Base-by-base conservation (phyloP, 1,140 invertebrate species). In the Hydropsyche tenuis region DNA sequence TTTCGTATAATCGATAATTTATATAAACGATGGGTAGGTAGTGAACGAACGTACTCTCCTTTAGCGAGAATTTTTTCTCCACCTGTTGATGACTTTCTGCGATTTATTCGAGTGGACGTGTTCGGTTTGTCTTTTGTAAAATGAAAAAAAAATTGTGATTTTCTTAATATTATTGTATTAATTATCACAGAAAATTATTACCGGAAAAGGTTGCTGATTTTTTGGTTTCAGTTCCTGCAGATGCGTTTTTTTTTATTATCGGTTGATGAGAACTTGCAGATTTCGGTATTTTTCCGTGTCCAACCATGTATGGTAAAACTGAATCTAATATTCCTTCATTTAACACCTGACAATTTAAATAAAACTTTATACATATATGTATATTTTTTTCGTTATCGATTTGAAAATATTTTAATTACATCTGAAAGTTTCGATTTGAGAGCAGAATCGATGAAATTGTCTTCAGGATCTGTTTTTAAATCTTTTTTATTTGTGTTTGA, bases 261-360 rank as follows among this genome's bases (percentile, higher is more conserved):
- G 87, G 85, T 56, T 86, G 84, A 65, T 88, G 89, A 53, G 82
- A 79, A 69, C 82, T 83, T 11, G 80, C 80, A 4, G 82, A 80
- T 79, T 84, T 85, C 6, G 81, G 77, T 12, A 87, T 85, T 72
- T 85, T 85, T 65, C 81, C 82, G 43, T 84, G 83, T 12, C 83
- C 84, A 7, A 90, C 82, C 77, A 92, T 86, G 74, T 91, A 92
- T 0, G 92, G 90, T 9, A 93, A 79, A 70, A 93, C 89, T 0
- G 92, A 93, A 81, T 94, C 92, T 20, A 94, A 81, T 70, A 94
- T 86, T 22, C 92, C 92, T 83, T 93, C 92, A 60, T 91, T 90
- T 66, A 93, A 85, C 5, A 93, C 87, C 84, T 90, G 85, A 71
- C 87, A 87, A 64, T 69, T 16, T 60, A 70, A 62, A 53, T 69